Percentiles rank a stretch among this genome's conserved stretches.
Evolutionary conservation across 2,113 vertebrate species (phyloP).

Genomic region (Alces alces): DNA sequence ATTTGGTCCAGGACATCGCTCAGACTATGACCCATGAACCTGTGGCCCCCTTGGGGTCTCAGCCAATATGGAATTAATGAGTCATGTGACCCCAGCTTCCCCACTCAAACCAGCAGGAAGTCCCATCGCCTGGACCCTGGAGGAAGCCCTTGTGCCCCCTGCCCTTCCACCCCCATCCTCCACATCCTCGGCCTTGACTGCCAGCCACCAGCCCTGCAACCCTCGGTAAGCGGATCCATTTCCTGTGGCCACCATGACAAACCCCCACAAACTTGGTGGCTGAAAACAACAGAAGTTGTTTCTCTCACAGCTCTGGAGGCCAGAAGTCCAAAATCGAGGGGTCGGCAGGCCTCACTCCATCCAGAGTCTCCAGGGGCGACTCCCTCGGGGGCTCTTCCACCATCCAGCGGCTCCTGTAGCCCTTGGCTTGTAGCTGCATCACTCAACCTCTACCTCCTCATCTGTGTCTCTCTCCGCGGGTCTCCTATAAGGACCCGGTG

Average conservation of each 20-base stretch:
- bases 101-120: background rate
- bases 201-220: accelerated
- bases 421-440: accelerated
- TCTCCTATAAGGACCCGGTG: background rate
- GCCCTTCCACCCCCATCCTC: background rate
- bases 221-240: accelerated
- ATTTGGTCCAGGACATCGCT: background rate
- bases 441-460: background rate
- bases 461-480: background rate
- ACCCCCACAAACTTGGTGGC: accelerated
- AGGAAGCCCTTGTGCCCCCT: accelerated
- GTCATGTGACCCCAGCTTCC: background rate
- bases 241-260: accelerated
- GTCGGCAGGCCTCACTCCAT: accelerated
- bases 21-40: background rate
- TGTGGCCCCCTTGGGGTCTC: background rate
- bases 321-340: background rate
- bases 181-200: background rate
- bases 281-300: background rate
- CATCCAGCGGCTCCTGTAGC: accelerated
- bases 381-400: too few species aligned
- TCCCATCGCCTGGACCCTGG: too few species aligned
- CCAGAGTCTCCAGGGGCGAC: accelerated
- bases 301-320: background rate
- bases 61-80: background rate